Evolutionary conservation across 2,797 vertebrate species (phyloP).

Genomic region (Coendou prehensilis): DNA sequence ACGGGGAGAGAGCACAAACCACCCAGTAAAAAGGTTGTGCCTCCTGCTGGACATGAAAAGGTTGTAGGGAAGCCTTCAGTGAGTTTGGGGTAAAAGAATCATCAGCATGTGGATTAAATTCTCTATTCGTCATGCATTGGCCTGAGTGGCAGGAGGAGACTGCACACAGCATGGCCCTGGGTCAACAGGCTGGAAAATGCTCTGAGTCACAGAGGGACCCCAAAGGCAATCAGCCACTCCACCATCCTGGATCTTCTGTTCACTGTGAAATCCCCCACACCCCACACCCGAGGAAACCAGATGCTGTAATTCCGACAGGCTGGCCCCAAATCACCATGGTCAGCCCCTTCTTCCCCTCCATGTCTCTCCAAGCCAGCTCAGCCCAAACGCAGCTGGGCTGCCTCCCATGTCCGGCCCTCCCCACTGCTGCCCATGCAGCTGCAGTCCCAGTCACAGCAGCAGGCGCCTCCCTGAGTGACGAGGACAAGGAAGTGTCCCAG

Average conservation of each 20-base stretch:
- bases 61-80: background rate
- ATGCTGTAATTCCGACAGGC: background rate
- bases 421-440: background rate
- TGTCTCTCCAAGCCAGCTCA: background rate
- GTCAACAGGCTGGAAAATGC: background rate
- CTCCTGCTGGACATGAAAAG: conserved; percentile 59
- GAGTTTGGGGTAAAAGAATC: conserved; percentile 71
- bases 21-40: background rate
- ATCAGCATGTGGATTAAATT: conserved; percentile 71
- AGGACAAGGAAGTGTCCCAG: background rate
- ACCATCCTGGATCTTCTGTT: background rate
- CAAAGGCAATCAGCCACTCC: background rate
- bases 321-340: accelerated
- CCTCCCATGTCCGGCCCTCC: background rate
- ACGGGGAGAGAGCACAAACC: background rate
- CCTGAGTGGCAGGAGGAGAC: background rate
- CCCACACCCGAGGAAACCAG: background rate
- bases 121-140: background rate
- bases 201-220: conserved; percentile 69
- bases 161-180: background rate
- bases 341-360: accelerated
- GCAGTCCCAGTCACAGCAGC: background rate
- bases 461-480: background rate
- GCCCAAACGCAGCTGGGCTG: background rate
- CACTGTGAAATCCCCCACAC: background rate